phyloP scores from a whole-genome alignment of 2,888 invertebrate genomes.

The Nomada ruficornis region DNA sequence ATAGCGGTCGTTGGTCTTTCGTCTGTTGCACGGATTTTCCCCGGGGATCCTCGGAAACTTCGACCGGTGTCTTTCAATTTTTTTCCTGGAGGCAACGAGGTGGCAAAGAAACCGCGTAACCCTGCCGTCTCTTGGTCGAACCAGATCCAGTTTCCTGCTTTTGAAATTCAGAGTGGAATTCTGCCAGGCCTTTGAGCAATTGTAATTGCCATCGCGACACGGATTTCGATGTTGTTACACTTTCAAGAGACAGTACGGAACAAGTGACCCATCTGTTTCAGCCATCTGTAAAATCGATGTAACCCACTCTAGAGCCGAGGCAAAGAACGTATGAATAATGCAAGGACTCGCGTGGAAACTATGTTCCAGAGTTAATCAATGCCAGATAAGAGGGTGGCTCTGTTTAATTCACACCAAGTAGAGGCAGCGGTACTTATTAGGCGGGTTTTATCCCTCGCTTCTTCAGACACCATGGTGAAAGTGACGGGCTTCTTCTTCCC shows the following conservation, averaged over 20 bases:
- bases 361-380: conserved; percentile 22
- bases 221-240: background rate
- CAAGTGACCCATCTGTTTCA: conserved; percentile 4
- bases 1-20: conserved; percentile 25
- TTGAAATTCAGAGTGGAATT: background rate
- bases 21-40: conserved; percentile 8
- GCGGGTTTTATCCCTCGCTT: no score
- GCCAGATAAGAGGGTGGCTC: conserved; percentile 18
- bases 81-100: background rate
- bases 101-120: background rate
- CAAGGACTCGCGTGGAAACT: background rate
- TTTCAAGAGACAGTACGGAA: background rate
- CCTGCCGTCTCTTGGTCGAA: background rate
- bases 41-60: background rate
- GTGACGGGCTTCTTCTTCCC: conserved; percentile 41
- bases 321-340: conserved; percentile 28
- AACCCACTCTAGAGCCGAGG: conserved; percentile 1
- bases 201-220: background rate
- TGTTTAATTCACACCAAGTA: conserved; percentile 19
- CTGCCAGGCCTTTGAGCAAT: background rate
- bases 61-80: conserved; percentile 2
- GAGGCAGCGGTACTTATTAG: conserved; percentile 11
- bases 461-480: conserved; percentile 22
- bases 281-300: background rate
- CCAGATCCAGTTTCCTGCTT: no score